Base-by-base conservation (phyloP, 1,140 invertebrate species). In the Caenorhabditis remanei region DNA sequence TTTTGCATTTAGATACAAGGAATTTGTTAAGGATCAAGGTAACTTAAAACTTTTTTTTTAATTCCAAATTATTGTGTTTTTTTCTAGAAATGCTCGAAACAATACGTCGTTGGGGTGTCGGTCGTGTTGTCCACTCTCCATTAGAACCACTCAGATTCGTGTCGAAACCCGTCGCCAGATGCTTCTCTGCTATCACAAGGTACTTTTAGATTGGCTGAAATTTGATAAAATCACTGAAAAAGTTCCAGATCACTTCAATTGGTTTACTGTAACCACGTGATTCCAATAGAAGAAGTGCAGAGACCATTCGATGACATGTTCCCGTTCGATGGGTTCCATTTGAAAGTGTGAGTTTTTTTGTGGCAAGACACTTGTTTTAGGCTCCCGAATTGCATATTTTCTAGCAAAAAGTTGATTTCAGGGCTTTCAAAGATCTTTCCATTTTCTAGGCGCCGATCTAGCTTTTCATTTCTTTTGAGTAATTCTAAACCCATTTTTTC, bases 1-100 rank as follows among this genome's bases (percentile, higher is more conserved):
- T 16, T 89, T 89, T 63, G 85, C 86, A 11, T 89, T 89, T 55
- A 53, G 89, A 56, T 89, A 89, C 50, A 89, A 89, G 71, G 87
- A 89, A 19, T 67, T 89, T 11, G 88, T 89, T 24, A 87, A 89
- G 83, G 43, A 63, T 79, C 61, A 71, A 56, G 83, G 87, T 85
- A 16, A 43, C 19, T 14, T 71, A 40, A 53, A 5, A 0, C 13
- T 71, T 63, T 21, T 16, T 50, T 21, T 8, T 24, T 16, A 48
- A 85, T 53, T 24, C 14, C 14, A 61, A 71, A 50, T 53, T 48
- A 79, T 48, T 21, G 56, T 19, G 7, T 43, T n/a, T 32, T 24
- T 4, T 85, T 58, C 63, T 21, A 82, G 86, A 88, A 19, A 71
- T 24, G 16, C 55, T 89, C 53, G 83, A 87, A 55, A 65, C 55